Evolutionary conservation across 2,888 invertebrate genomes (phyloP).

Genomic region (Elgonia sp.): DNA sequence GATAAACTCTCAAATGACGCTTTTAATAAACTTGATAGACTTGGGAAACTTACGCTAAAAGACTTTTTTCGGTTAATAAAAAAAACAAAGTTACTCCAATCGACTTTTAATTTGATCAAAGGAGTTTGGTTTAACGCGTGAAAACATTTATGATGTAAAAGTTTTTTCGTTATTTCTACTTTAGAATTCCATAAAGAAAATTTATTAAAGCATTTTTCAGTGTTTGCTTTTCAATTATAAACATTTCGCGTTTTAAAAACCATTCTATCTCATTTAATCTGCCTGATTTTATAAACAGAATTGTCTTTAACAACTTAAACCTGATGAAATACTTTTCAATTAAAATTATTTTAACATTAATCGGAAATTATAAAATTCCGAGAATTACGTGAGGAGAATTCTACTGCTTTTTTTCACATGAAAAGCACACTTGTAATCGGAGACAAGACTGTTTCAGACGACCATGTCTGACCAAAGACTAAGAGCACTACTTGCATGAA

Average conservation of each 20-base stretch:
- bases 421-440: not conserved
- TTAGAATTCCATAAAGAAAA: not conserved
- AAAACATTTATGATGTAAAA: conserved; percentile 23
- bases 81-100: conserved; percentile 36
- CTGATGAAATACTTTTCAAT: no score
- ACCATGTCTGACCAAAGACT: conserved; percentile 1
- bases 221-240: no score
- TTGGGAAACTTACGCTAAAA: conserved; percentile 29
- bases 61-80: conserved; percentile 33
- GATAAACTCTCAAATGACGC: conserved; percentile 55
- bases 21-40: conserved; percentile 56
- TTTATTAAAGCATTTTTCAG: no score
- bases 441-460: not conserved
- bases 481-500: not conserved
- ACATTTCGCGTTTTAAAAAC: no score
- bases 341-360: no score
- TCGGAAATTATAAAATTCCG: no score
- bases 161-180: not conserved
- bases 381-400: not conserved
- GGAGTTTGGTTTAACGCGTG: not conserved
- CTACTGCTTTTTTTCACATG: not conserved
- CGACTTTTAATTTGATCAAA: conserved; percentile 37
- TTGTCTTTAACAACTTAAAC: no score
- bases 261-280: no score
- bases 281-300: no score